Evolutionary conservation across 2,113 vertebrate genomes (phyloP), one percentile per base, ranked within the genome.

Genomic region (Seriola aureovittata): DNA sequence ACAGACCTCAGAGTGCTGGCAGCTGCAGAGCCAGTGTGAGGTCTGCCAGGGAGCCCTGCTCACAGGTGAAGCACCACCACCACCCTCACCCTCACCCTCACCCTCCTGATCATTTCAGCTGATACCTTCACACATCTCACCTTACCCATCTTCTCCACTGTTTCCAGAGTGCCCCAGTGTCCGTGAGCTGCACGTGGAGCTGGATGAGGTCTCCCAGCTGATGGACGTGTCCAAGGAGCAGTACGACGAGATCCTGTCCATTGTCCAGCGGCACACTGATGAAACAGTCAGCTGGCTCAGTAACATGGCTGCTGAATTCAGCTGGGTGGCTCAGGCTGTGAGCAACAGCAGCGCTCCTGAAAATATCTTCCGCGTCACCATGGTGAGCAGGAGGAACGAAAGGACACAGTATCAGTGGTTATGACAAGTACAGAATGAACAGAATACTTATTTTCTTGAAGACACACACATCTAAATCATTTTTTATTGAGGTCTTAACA

Each of bases 1-100:
- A 80, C 96, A 97, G 92, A 93, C 95, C 2, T 96, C 97, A 2
- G 95, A 96, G 92, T 98, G 98, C 84, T 94, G 95, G 82, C 92
- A 95, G 74, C 96, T 98, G 59, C 96, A 96, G 29, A 89, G 82
- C 75, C 96, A 94, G 91, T 99, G 97, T 88, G 95, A 96, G 77
- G 86, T 93, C 77, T 99, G 97, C 77, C 96, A 97, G 88, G 95
- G 96, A 75, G 85, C 95, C 23, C 82, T 97, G 72, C 88, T 95
- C 83, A 94, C 93, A 65, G 97, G 97, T 98, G 95, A 96, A 25
- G 40, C 59, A n/a, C 79, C 71, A 11, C 34, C 55, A 19, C 21
- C 58, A 23, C 19, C 40, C 14, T 46, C 14, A 55, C 34, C 50
- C 8, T 10, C 58, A 23, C 19, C 40, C 14, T 46, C 14, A 55